These are phyloP conservation scores for Melieria omissa DNA, from an alignment of 2,888 invertebrate species.

Conservation along the genomic window DNA sequence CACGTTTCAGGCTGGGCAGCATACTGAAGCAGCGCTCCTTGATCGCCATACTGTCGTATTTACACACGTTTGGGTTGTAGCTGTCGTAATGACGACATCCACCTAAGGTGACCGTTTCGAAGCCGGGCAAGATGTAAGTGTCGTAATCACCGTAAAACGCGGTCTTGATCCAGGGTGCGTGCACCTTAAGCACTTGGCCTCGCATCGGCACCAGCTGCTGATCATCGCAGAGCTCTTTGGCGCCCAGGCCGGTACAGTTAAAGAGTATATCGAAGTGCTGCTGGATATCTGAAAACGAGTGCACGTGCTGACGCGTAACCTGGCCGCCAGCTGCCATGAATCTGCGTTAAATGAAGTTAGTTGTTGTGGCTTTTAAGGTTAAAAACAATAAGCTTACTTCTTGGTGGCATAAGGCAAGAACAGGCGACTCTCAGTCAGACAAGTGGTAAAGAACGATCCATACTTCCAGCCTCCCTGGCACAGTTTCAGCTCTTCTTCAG, in stretches of 20 bases:
- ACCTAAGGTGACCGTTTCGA: constrained; percentile 81
- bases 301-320: constrained; percentile 70
- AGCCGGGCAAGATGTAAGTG: constrained; percentile 86
- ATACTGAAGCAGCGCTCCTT: constrained; percentile 81
- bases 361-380: not conserved
- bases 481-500: constrained; percentile 78
- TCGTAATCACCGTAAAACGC: constrained; percentile 89
- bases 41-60: constrained; percentile 80
- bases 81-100: constrained; percentile 87
- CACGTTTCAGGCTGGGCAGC: constrained; percentile 75
- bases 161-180: constrained; percentile 90
- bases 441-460: constrained; percentile 83
- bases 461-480: constrained; percentile 83
- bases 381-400: constrained; percentile 68
- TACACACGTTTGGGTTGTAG: constrained; percentile 74
- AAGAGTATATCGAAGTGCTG: constrained; percentile 77
- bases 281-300: constrained; percentile 72
- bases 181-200: constrained; percentile 84
- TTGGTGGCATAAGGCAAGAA: constrained; percentile 84
- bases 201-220: constrained; percentile 80
- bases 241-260: constrained; percentile 89
- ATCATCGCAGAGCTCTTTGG: constrained; percentile 81
- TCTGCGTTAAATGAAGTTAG: constrained; percentile 59
- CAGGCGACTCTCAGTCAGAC: constrained; percentile 78
- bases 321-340: constrained; percentile 74